A percentile compares a stretch with the other conserved stretches of the same genome.
Conservation (phyloP, 2,113 vertebrate species). For the Capreolus pygargus region DNA sequence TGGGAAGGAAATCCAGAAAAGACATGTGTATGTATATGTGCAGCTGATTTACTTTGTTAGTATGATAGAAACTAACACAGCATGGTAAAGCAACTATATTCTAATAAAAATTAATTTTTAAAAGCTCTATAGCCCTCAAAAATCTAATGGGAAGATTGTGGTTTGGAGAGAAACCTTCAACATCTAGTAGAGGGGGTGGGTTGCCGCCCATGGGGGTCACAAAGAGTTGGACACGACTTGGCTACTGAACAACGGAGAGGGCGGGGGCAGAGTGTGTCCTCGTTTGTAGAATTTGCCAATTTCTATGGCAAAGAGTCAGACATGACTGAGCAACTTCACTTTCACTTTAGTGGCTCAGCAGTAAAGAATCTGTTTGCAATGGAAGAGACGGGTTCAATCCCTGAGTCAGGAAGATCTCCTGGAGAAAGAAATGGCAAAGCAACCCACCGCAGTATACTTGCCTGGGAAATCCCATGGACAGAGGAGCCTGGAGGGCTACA, state of each 20-base stretch:
- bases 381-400: accelerated
- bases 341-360: too few species aligned
- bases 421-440: neutral
- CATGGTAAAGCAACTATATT: neutral
- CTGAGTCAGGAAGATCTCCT: neutral
- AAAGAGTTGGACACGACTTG: accelerated
- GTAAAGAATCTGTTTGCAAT: neutral
- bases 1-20: neutral
- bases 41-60: neutral
- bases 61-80: neutral
- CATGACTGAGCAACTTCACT: too few species aligned
- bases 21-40: neutral
- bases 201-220: accelerated
- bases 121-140: neutral
- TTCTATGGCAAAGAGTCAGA: neutral
- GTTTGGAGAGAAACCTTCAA: neutral
- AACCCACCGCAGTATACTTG: neutral
- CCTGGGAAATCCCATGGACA: neutral
- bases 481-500: neutral
- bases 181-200: neutral
- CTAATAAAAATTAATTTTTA: neutral
- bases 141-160: neutral
- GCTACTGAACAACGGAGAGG: neutral
- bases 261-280: neutral
- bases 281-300: neutral